phyloP scores from a whole-genome alignment of 2,888 invertebrate genomes.

The Melinaea menophilus region DNA sequence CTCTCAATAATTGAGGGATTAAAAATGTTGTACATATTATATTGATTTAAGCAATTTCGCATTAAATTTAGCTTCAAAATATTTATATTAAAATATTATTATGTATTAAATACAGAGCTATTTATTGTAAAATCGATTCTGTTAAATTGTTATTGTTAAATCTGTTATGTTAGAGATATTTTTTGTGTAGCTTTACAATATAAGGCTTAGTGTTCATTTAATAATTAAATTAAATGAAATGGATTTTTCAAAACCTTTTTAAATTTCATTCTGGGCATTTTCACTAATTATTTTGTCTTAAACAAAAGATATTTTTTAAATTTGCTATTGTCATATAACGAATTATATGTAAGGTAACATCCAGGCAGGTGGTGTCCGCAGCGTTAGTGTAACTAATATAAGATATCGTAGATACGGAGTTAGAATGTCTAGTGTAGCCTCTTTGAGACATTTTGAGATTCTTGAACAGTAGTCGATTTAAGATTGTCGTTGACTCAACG shows the following conservation, averaged over 20 bases:
- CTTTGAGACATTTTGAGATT: slow-evolving; percentile 35
- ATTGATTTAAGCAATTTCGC: background rate
- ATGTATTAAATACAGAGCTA: background rate
- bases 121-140: slow-evolving; percentile 1
- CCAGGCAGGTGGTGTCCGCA: slow-evolving; percentile 45
- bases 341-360: background rate
- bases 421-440: slow-evolving; percentile 34
- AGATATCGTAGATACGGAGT: slow-evolving; percentile 28
- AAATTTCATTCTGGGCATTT: too few species aligned
- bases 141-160: slow-evolving; percentile 22
- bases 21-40: background rate
- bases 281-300: too few species aligned
- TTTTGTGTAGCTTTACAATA: slow-evolving; percentile 4
- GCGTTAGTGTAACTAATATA: slow-evolving; percentile 46
- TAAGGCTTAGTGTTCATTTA: background rate
- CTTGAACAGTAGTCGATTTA: slow-evolving; percentile 45
- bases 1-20: background rate
- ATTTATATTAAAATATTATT: background rate
- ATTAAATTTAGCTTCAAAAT: background rate
- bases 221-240: background rate
- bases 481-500: slow-evolving; percentile 43
- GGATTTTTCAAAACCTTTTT: too few species aligned
- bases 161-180: slow-evolving; percentile 15
- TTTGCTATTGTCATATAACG: background rate
- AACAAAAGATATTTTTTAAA: too few species aligned